Evolutionary conservation across 2,113 vertebrate species (phyloP).

Genomic region (Sprattus sprattus): DNA sequence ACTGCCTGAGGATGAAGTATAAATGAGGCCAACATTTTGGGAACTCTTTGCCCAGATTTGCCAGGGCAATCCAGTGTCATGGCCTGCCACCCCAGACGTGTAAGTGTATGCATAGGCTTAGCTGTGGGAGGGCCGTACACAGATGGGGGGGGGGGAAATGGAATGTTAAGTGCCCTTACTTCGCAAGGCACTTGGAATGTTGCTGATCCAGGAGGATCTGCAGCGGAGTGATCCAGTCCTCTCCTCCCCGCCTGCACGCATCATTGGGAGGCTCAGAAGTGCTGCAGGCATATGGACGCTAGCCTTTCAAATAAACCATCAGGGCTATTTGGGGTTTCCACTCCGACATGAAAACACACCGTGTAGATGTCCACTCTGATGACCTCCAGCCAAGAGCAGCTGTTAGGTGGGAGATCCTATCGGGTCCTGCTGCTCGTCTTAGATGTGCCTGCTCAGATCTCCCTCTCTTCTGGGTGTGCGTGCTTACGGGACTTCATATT

Average conservation of each 20-base stretch:
- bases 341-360: background rate
- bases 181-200: background rate
- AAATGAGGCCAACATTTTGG: background rate
- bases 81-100: background rate
- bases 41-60: background rate
- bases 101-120: background rate
- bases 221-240: background rate
- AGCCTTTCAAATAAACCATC: background rate
- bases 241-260: background rate
- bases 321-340: background rate
- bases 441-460: background rate
- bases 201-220: background rate
- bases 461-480: background rate
- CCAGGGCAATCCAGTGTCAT: background rate
- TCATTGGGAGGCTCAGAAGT: background rate
- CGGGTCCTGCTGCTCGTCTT: background rate
- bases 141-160: background rate
- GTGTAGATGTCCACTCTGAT: background rate
- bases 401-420: background rate
- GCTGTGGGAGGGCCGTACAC: background rate
- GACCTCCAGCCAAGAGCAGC: background rate
- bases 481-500: background rate
- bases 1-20: background rate
- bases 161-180: constrained; percentile 5
- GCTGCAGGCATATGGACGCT: background rate